Evolutionary conservation across 1,140 invertebrate genomes (phyloP).

Genomic region (Dendroctonus ponderosae): DNA sequence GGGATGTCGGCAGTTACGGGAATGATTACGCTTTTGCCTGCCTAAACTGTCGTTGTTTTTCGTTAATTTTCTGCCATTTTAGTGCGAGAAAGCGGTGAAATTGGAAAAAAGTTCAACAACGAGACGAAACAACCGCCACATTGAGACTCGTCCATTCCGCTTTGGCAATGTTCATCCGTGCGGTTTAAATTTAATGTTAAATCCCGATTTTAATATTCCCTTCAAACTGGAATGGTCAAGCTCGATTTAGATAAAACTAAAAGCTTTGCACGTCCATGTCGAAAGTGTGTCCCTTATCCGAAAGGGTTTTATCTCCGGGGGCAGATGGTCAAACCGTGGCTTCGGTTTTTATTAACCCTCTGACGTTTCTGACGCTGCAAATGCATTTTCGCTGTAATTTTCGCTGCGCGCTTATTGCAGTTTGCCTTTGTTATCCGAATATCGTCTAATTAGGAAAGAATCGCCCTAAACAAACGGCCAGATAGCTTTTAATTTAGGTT

Average conservation of each 20-base stretch:
- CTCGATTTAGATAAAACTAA: conserved; percentile 28
- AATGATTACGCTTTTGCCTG: too few species aligned
- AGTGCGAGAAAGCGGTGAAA: too few species aligned
- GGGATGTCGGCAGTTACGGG: too few species aligned
- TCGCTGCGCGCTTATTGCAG: conserved; percentile 28
- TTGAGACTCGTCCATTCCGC: too few species aligned
- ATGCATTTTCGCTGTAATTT: conserved; percentile 33
- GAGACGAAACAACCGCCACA: too few species aligned
- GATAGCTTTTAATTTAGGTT: conserved; percentile 30
- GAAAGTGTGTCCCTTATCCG: conserved; percentile 13
- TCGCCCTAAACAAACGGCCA: conserved; percentile 16
- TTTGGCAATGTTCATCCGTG: background rate
- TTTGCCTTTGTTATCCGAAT: conserved; percentile 26
- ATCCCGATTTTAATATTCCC: conserved; percentile 18
- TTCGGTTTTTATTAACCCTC: conserved; percentile 25
- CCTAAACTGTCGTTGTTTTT: too few species aligned
- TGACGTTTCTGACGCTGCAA: conserved; percentile 26
- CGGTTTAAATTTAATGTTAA: conserved; percentile 17
- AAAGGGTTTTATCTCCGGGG: conserved; percentile 26
- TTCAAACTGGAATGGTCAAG: conserved; percentile 16
- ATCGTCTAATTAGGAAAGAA: conserved; percentile 28
- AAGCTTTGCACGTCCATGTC: conserved; percentile 20
- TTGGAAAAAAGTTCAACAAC: too few species aligned
- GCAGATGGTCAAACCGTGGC: conserved; percentile 26
- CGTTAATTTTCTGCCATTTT: too few species aligned